Evolutionary conservation across 92 coral and sea anemone species (phyloP), one percentile per base, ranked within the genome.

Genomic region (Muricea muricata): DNA sequence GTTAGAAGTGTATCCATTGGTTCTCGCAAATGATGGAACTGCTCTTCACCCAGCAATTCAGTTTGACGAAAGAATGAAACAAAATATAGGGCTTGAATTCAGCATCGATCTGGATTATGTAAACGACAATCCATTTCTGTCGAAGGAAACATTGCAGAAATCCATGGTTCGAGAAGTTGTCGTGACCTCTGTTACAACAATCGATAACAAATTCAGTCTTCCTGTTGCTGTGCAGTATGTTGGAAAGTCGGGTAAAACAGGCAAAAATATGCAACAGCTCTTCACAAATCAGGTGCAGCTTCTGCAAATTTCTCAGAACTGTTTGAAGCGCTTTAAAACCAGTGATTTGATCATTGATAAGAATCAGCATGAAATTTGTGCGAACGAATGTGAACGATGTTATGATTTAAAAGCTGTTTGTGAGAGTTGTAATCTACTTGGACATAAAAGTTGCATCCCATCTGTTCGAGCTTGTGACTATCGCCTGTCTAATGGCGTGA

Each of bases 181-280:
- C 8, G 81, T 75, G 1, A 60, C 83, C 0, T 63, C 91, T 8
- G 68, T 54, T 12, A 87, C 87, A 6, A 29, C 78, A 4, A 41
- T 81, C 7, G 87, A 81, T 69, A 87, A 87, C 87, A 87, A 54
- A 40, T 61, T 82, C 48, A 82, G 91, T 26, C 47, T 82, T 65
- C 87, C 91, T 24, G 68, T 81, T 75, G 91, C 87, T 20, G 83
- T 88, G 29, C 25, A 88, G 0, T 82, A 82, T 52, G 76, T 69
- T 12, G 45, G 84, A 26, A 88, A 88, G 23, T 32, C 45, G 42
- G 91, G 85, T 10, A 88, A 88, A 75, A 82, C 87, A 11, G 87
- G 79, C 42, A 61, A 88, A 57, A 56, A 75, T 34, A 73, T 75
- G 75, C 58, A 75, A 28, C 25, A 66, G 21, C 30, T 55, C 17